phyloP scores from a whole-genome alignment of 37 sponge, comb jelly and placozoan genomes.

The Mnemiopsis leidyi region DNA sequence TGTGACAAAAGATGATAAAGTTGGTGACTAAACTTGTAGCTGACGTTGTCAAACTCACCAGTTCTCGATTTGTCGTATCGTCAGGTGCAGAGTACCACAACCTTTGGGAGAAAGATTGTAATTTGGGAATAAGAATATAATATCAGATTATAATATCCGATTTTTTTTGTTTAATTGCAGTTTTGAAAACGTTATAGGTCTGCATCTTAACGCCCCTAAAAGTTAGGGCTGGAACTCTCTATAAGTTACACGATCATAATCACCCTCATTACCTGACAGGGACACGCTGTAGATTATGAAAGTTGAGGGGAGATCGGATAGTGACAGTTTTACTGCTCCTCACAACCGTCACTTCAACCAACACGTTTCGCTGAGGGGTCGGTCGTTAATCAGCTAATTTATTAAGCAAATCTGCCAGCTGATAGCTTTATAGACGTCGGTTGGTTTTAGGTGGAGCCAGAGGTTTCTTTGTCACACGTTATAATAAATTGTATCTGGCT shows the following conservation, averaged over 20 bases:
- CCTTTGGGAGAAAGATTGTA: background rate
- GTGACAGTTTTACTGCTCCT: constrained; percentile 42
- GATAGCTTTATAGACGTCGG: too few relatives aligned
- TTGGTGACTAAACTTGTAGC: too few relatives aligned
- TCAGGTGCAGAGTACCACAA: constrained; percentile 32
- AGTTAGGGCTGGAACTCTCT: background rate
- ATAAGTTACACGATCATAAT: background rate
- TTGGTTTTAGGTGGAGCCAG: too few relatives aligned
- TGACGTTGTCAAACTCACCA: too few relatives aligned
- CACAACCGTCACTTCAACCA: constrained; percentile 48
- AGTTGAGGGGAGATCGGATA: constrained; percentile 46
- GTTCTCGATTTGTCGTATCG: background rate
- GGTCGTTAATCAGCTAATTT: too few relatives aligned
- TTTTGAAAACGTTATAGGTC: background rate
- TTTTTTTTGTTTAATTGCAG: background rate
- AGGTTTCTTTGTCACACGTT: too few relatives aligned
- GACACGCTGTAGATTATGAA: constrained; percentile 54
- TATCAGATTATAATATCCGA: too few relatives aligned
- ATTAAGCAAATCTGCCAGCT: too few relatives aligned
- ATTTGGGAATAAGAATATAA: background rate
- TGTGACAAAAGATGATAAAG: too few relatives aligned
- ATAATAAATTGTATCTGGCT: too few relatives aligned
- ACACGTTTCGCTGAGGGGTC: constrained; percentile 6
- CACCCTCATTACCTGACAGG: constrained; percentile 25
- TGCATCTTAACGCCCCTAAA: background rate